Evolutionary conservation across 1,140 invertebrate species (phyloP), one percentile per base, ranked within the genome.

Genomic region (Melanaphis sacchari): DNA sequence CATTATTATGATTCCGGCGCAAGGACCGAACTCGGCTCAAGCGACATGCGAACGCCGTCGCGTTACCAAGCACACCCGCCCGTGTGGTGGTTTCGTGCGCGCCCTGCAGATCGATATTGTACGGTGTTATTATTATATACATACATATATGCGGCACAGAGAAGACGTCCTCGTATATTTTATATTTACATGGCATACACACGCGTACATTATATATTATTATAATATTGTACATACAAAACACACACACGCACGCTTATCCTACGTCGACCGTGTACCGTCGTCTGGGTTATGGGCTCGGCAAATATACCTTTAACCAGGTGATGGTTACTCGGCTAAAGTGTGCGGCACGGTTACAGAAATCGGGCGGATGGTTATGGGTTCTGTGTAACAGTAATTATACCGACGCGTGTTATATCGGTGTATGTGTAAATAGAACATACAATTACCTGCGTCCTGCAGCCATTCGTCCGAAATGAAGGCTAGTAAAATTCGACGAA

Each of bases 81-180:
- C 40, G 2, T 26, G 40, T 85, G 26, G 31, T 21, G 18, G 40
- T 66, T 43, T 85, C 26, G 84, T 85, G 84, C 41, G 84, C 84
- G 84, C 41, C 84, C 40, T 6, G 84, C 41, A 41, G 84, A 85
- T 85, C 84, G 84, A 85, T 85, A 85, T 31, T 41, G 41, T 41
- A 85, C 41, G 38, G 26, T 43, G 24, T 84, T 84, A 85, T 66
- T 66, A 66, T 66, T 66, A 66, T n/a, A n/a, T 66, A 66, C n/a
- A 66, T 66, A 66, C 31, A 66, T n/a, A n/a, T 85, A 85, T 11
- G 41, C 7, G 41, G 41, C 9, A 46, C 41, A 18, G 40, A 18
- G 38, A 84, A 84, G 82, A 85, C 41, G 41, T 85, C 84, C 84
- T 26, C 84, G 38, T n/a, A 66, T 66, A 66, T 66, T 66, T 66